phyloP scores from a whole-genome alignment of 1,140 invertebrate genomes.

The Holcopasites calliopsidis region DNA sequence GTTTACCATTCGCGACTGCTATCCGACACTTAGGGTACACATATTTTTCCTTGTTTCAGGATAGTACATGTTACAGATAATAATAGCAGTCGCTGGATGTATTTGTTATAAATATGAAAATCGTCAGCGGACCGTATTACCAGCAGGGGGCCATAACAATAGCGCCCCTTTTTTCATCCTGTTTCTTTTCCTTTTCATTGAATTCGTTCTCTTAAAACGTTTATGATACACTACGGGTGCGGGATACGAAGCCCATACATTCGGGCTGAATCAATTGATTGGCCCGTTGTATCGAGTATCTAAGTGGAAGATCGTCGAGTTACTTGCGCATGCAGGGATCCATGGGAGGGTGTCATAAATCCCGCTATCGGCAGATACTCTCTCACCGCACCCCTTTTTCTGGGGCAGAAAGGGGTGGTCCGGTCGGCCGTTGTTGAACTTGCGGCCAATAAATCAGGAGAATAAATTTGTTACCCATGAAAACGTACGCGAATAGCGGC shows the following conservation, averaged over 20 bases:
- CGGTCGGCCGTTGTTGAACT: slow-evolving; percentile 72
- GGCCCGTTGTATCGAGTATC: slow-evolving; percentile 54
- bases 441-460: slow-evolving; percentile 72
- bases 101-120: no score
- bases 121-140: no score
- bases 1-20: no score
- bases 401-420: slow-evolving; percentile 43
- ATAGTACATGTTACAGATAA: no score
- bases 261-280: slow-evolving; percentile 52
- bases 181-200: not conserved
- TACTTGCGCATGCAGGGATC: slow-evolving; percentile 58
- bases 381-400: slow-evolving; percentile 56
- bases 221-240: slow-evolving; percentile 20
- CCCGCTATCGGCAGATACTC: slow-evolving; percentile 65
- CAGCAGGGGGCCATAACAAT: no score
- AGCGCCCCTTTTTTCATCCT: no score
- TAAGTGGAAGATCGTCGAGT: slow-evolving; percentile 56
- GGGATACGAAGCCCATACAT: slow-evolving; percentile 25
- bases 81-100: no score
- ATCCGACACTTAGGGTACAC: no score
- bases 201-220: slow-evolving; percentile 5
- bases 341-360: slow-evolving; percentile 70
- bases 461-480: slow-evolving; percentile 75
- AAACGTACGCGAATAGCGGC: slow-evolving; percentile 66
- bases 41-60: no score